These are phyloP conservation scores for Monopis laevigella DNA, from an alignment of 2,888 invertebrate species.

Conservation along the genomic window DNA sequence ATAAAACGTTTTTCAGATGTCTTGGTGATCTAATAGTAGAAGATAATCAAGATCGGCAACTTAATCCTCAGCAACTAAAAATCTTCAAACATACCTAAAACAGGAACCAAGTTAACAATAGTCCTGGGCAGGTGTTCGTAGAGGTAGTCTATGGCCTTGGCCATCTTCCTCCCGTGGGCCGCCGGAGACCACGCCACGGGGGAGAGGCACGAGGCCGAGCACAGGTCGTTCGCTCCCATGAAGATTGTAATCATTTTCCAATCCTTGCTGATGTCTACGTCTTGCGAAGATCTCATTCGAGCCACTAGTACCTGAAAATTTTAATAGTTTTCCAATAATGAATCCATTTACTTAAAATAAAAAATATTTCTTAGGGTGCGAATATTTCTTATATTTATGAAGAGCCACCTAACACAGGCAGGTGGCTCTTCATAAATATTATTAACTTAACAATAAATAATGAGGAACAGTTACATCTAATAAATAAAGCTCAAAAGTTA, in stretches of 20 bases:
- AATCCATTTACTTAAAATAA: no score
- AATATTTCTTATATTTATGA: no score
- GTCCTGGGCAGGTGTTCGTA: constrained; percentile 73
- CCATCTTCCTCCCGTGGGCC: constrained; percentile 70
- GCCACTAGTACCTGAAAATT: constrained; percentile 66
- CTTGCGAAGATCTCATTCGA: constrained; percentile 69
- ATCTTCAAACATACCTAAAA: constrained; percentile 63
- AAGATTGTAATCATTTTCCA: constrained; percentile 83
- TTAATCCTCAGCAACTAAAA: no score
- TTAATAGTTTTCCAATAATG: no score
- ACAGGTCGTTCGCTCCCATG: constrained; percentile 80
- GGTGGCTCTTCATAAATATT: no score
- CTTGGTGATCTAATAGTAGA: no score
- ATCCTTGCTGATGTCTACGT: constrained; percentile 68
- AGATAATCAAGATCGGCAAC: background rate
- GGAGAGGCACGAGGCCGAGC: constrained; percentile 74
- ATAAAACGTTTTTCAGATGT: no score
- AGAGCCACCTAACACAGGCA: no score
- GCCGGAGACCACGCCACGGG: constrained; percentile 69
- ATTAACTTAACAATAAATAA: no score
- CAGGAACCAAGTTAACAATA: constrained; percentile 75
- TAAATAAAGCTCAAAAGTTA: no score
- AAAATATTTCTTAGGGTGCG: no score
- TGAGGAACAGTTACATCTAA: no score
- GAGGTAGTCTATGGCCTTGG: constrained; percentile 73